Evolutionary conservation across 2,797 vertebrate species (phyloP).

Genomic region (Vireo griseus): DNA sequence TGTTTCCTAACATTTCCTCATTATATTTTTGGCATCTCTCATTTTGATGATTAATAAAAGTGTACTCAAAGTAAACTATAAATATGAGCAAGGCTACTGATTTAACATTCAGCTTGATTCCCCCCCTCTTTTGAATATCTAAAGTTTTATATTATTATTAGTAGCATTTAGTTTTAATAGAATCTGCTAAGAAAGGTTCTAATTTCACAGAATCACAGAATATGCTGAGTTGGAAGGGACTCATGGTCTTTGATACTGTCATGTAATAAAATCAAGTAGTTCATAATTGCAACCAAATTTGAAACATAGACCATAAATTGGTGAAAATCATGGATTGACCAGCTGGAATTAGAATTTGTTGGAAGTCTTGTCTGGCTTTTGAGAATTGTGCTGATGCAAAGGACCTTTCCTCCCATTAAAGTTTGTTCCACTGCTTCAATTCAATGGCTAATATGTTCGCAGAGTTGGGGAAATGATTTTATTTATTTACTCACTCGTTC

Average conservation of each 20-base stretch:
- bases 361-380: not conserved
- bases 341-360: not conserved
- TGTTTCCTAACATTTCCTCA: not conserved
- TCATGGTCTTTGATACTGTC: not conserved
- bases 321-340: not conserved
- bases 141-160: not conserved
- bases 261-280: not conserved
- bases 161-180: not conserved
- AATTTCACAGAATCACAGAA: not conserved
- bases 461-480: not conserved
- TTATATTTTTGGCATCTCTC: not conserved
- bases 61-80: not conserved
- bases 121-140: accelerated
- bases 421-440: not conserved
- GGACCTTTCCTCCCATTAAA: not conserved
- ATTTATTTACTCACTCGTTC: not conserved
- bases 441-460: not conserved
- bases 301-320: not conserved
- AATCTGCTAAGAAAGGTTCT: not conserved
- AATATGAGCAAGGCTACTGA: not conserved
- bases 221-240: not conserved
- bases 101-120: not conserved
- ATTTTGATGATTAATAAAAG: not conserved
- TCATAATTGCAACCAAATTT: not conserved
- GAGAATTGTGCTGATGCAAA: not conserved